A percentile compares a stretch with the other conserved stretches of the same genome.
These are phyloP conservation scores for Zaprionus ornatus DNA, from an alignment of 1,140 invertebrate genomes.

Conservation along the genomic window DNA sequence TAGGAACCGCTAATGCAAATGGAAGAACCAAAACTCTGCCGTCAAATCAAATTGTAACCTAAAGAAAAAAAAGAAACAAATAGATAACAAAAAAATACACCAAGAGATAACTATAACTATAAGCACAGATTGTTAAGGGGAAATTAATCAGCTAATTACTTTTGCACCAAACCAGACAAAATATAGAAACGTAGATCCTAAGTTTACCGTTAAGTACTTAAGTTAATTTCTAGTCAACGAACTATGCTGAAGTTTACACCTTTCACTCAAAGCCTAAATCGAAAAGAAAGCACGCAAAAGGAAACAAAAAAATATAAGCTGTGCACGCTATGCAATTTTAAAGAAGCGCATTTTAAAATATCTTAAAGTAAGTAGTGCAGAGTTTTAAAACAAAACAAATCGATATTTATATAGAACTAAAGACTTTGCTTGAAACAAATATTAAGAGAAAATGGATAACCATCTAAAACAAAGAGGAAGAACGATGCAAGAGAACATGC, in stretches of 20 bases:
- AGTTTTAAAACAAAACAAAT: slow-evolving; percentile 62
- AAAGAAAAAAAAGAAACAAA: slow-evolving; percentile 47
- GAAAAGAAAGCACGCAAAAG: slow-evolving; percentile 15
- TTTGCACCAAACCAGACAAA: slow-evolving; percentile 55
- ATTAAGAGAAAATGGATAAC: slow-evolving; percentile 51
- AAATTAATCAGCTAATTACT: slow-evolving; percentile 57
- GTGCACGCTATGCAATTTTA: slow-evolving; percentile 69
- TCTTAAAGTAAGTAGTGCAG: slow-evolving; percentile 63
- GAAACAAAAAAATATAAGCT: slow-evolving; percentile 40
- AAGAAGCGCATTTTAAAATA: slow-evolving; percentile 64
- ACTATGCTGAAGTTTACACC: slow-evolving; percentile 73
- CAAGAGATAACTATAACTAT: slow-evolving; percentile 40
- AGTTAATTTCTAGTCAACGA: slow-evolving; percentile 82
- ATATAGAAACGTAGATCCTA: slow-evolving; percentile 23
- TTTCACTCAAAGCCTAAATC: slow-evolving; percentile 32
- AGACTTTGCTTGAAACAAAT: slow-evolving; percentile 72
- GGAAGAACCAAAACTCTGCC: slow-evolving; percentile 44
- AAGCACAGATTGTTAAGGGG: slow-evolving; percentile 53
- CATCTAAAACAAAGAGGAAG: slow-evolving; percentile 42
- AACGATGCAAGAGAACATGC: slow-evolving; percentile 49
- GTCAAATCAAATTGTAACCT: slow-evolving; percentile 22
- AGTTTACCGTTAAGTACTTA: slow-evolving; percentile 69
- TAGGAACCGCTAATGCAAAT: background rate
- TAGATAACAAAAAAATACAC: slow-evolving; percentile 37
- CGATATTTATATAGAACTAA: slow-evolving; percentile 66